Conservation (phyloP, 1,140 invertebrate species). For the Tachypleus tridentatus region DNA sequence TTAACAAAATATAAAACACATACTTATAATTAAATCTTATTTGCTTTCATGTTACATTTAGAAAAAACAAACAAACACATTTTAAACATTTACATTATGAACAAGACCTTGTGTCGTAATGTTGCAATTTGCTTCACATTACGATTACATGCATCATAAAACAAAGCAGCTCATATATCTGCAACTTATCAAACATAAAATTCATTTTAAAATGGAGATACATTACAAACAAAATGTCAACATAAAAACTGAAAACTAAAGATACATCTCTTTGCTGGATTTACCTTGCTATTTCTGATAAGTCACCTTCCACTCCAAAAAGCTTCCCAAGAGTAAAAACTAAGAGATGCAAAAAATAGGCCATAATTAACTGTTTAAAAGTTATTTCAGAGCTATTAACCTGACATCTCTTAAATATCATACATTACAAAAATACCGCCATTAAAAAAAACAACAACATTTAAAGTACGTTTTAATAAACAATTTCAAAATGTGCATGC, state of each 20-base stretch:
- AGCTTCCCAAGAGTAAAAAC: constrained; percentile 57
- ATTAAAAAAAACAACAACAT: constrained; percentile 16
- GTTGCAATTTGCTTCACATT: too few species aligned
- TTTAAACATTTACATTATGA: not conserved
- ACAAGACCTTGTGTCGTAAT: too few species aligned
- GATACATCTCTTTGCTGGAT: not conserved
- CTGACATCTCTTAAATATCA: constrained; percentile 12
- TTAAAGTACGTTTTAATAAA: constrained; percentile 7
- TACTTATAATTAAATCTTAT: not conserved
- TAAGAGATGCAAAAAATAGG: constrained; percentile 6
- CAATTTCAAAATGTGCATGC: constrained; percentile 4
- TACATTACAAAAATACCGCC: not conserved
- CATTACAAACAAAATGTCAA: too few species aligned
- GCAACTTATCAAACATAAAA: too few species aligned
- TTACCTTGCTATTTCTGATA: constrained; percentile 65
- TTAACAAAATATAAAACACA: too few species aligned
- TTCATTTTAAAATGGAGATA: too few species aligned
- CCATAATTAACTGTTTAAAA: too few species aligned
- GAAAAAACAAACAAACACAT: not conserved
- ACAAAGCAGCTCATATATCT: too few species aligned
- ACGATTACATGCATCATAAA: too few species aligned
- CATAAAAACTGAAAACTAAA: too few species aligned
- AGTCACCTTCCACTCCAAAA: constrained; percentile 61
- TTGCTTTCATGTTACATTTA: not conserved
- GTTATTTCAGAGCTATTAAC: constrained; percentile 2